phyloP scores from a whole-genome alignment of 2,113 vertebrate species.

The Corynorhinus townsendii region DNA sequence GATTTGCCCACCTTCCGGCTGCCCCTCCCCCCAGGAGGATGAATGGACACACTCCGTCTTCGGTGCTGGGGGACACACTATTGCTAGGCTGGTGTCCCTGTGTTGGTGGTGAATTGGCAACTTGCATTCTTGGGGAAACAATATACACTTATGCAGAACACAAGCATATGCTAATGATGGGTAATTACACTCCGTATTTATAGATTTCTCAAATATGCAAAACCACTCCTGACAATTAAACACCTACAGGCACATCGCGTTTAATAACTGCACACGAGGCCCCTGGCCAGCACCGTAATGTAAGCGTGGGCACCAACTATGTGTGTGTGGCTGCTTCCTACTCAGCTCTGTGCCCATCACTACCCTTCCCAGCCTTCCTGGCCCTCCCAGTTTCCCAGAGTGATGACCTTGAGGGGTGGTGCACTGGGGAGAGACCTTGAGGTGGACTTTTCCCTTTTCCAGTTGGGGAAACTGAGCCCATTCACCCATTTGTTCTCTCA shows the following conservation, averaged over 20 bases:
- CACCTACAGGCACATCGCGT: neutral
- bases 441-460: neutral
- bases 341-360: rapidly evolving
- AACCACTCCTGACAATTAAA: neutral
- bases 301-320: rapidly evolving
- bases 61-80: neutral
- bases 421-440: neutral
- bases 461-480: neutral
- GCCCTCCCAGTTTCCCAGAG: neutral
- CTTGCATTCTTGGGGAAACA: neutral
- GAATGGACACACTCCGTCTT: neutral
- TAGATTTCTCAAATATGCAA: constrained; percentile 14
- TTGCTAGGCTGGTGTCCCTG: neutral
- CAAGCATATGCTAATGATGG: constrained; percentile 45
- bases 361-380: neutral
- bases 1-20: rapidly evolving
- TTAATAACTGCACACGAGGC: neutral
- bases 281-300: rapidly evolving
- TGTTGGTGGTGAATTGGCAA: neutral
- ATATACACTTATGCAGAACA: neutral
- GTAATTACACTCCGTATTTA: constrained; percentile 46
- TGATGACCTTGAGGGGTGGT: no score
- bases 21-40: rapidly evolving
- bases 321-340: neutral
- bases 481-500: neutral